Evolutionary conservation across 1,140 invertebrate genomes (phyloP).

Genomic region (Neotoxoptera formosana): DNA sequence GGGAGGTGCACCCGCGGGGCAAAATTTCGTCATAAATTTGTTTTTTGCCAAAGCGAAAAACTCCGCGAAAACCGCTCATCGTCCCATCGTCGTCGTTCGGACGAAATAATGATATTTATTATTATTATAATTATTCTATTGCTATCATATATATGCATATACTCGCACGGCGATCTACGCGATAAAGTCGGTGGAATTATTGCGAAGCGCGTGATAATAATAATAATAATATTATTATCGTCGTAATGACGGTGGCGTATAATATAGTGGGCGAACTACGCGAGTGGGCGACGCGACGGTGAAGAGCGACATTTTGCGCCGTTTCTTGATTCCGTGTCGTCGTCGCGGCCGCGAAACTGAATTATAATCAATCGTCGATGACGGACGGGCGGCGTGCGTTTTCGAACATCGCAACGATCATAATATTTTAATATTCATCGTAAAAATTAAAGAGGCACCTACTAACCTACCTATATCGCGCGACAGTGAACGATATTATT

Average conservation of each 20-base stretch:
- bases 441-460: not conserved
- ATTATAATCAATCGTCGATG: not conserved
- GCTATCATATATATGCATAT: no score
- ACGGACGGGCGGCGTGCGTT: no score
- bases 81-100: not conserved
- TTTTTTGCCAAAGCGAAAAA: not conserved
- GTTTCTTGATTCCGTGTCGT: not conserved
- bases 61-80: not conserved
- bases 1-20: not conserved
- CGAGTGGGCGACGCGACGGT: not conserved
- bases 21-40: not conserved
- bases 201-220: not conserved
- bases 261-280: not conserved
- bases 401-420: not conserved
- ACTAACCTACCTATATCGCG: not conserved
- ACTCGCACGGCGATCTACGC: not conserved
- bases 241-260: not conserved
- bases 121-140: no score
- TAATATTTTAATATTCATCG: not conserved
- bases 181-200: not conserved
- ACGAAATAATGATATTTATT: not conserved
- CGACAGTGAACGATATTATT: not conserved
- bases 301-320: not conserved
- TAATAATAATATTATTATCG: not conserved
- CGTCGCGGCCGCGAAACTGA: not conserved